A percentile compares a stretch with the other conserved stretches of the same genome.
Evolutionary conservation across 2,797 vertebrate species (phyloP).

Genomic region (Manis crassicaudata): DNA sequence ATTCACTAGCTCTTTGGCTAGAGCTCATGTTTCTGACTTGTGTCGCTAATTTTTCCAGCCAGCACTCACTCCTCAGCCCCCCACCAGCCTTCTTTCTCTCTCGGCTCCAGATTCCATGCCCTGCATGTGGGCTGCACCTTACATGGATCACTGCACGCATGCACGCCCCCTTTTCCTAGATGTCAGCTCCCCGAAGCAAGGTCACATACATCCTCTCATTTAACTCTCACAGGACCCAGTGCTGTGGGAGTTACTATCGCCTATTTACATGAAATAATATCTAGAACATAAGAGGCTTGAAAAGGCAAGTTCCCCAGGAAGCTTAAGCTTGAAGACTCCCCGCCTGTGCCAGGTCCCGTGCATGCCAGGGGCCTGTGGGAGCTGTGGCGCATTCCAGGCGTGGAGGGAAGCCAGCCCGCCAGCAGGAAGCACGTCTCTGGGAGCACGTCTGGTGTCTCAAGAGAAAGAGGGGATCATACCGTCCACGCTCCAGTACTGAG

Average conservation of each 20-base stretch:
- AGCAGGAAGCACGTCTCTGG: not conserved
- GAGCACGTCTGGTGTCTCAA: not conserved
- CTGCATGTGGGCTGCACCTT: not conserved
- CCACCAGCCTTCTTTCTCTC: fast-evolving
- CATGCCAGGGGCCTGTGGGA: too few relatives aligned
- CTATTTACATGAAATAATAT: not conserved
- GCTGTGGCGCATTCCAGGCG: fast-evolving
- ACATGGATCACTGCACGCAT: not conserved
- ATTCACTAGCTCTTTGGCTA: not conserved
- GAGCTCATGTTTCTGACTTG: not conserved
- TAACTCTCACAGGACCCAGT: not conserved
- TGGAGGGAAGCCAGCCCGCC: not conserved
- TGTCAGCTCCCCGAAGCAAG: not conserved
- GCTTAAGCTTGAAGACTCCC: not conserved
- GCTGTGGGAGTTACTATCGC: not conserved
- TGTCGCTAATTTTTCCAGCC: not conserved
- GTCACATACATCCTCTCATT: not conserved
- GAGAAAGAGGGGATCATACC: not conserved
- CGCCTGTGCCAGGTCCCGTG: fast-evolving
- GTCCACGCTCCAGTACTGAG: not conserved
- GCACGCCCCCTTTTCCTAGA: not conserved
- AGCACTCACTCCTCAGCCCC: not conserved
- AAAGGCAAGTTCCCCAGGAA: not conserved
- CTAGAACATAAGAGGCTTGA: not conserved
- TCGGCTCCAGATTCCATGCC: not conserved